Conservation (phyloP, 2,113 vertebrate species). For the Alexandromys fortis region DNA sequence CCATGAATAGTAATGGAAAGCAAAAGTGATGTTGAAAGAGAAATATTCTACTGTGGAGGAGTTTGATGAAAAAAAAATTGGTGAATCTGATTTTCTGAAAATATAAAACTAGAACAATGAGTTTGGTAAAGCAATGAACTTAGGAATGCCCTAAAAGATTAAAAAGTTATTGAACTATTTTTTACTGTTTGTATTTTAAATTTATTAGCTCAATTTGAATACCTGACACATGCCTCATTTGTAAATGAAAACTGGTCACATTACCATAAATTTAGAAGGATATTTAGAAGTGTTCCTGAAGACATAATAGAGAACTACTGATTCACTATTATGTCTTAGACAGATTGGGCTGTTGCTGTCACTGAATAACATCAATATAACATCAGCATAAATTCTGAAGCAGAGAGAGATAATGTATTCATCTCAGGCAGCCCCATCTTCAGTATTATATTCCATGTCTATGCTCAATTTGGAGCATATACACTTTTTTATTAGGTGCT, state of each 20-base stretch:
- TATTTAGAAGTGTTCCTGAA: constrained; percentile 19
- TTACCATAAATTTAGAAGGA: neutral
- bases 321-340: neutral
- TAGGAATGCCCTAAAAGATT: no score
- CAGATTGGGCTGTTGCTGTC: neutral
- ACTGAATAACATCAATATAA: neutral
- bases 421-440: neutral
- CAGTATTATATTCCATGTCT: neutral
- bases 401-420: neutral
- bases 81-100: no score
- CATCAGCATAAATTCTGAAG: neutral
- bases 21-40: no score
- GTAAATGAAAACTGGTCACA: neutral
- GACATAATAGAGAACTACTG: neutral
- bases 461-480: neutral
- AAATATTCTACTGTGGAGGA: no score
- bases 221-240: neutral
- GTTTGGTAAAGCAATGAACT: no score
- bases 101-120: no score
- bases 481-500: neutral
- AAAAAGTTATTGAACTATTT: no score
- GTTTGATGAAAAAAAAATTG: no score
- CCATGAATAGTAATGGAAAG: no score
- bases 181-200: no score
- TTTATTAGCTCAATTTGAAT: no score